Base-by-base conservation (phyloP, 1,140 invertebrate species). In the Mactra quadrangularis region DNA sequence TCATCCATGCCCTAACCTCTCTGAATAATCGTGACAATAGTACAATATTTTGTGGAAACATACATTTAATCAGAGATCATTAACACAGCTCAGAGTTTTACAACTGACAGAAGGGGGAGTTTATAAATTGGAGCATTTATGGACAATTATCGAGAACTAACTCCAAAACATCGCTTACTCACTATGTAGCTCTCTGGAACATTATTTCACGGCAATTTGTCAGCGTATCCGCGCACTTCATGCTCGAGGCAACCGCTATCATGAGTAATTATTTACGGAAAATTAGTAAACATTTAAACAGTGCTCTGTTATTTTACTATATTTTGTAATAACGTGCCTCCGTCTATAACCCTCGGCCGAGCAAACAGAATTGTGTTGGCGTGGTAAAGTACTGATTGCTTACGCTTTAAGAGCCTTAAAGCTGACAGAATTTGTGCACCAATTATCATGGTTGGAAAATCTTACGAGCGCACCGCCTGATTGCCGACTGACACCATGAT, bases 241-340 rank as follows among this genome's bases (percentile, higher is more conserved):
- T 17, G 74, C 74, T 45, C 38, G 31, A 31, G 59, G 74, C 74
- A 29, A 45, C 38, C 57, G 50, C 59, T 76, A 62, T 76, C 35
- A 62, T 76, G 25, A 62, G 59, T 57, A 76, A 76, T 76, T 76
- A 76, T 76, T 76, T 76, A 76, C 59, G 74, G 74, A 76, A 76
- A 76, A 76, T 76, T 76, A 76, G 74, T 57, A 76, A 76, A 76
- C 74, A 76, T 76, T 76, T 76, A 76, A 57, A 33, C 55, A 38
- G 27, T 33, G 25, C 74, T 64, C 74, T 76, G 50, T 76, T 57
- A 76, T 50, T 60, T 76, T 62, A 27, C 53, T 76, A 76, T 60
- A 62, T 76, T 62, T 62, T 60, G 22, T 50, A 76, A 76, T 76
- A 76, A 76, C 59, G 62, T 76, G 74, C 41, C 59, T 47, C 74